phyloP scores from a whole-genome alignment of 2,113 vertebrate species.

The Pteropus alecto region DNA sequence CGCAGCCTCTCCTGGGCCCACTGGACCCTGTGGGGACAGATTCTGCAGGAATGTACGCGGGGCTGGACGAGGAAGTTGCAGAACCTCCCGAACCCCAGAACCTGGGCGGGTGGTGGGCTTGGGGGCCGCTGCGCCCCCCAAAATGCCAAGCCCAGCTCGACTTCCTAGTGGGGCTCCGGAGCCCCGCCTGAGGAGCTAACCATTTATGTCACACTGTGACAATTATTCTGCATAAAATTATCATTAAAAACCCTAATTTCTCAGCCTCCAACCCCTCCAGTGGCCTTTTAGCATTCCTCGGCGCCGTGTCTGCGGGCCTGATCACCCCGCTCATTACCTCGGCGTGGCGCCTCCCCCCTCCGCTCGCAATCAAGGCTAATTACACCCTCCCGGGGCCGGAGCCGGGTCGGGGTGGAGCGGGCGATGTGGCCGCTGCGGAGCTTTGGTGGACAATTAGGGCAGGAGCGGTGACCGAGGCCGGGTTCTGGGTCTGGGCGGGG shows the following conservation, averaged over 20 bases:
- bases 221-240: constrained; percentile 81
- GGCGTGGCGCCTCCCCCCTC: constrained; percentile 55
- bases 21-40: background rate
- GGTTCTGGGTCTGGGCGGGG: background rate
- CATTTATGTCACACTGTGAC: constrained; percentile 76
- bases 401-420: background rate
- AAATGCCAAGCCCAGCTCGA: background rate
- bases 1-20: background rate
- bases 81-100: background rate
- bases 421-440: background rate
- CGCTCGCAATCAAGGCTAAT: constrained; percentile 75
- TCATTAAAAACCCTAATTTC: constrained; percentile 78
- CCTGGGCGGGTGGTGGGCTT: background rate
- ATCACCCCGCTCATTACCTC: constrained; percentile 68
- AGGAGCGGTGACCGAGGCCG: fast-evolving
- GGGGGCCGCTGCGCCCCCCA: background rate
- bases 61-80: background rate
- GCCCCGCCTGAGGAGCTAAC: constrained; percentile 60
- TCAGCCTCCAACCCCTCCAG: constrained; percentile 71
- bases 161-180: background rate
- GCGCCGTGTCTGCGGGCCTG: constrained; percentile 37
- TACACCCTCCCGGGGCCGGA: constrained; percentile 7
- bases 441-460: background rate
- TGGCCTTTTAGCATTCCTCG: constrained; percentile 70
- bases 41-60: background rate